A percentile compares a stretch with the other conserved stretches of the same genome.
Conservation (phyloP, 2,113 vertebrate species). For the Pollimyrus isidori region DNA sequence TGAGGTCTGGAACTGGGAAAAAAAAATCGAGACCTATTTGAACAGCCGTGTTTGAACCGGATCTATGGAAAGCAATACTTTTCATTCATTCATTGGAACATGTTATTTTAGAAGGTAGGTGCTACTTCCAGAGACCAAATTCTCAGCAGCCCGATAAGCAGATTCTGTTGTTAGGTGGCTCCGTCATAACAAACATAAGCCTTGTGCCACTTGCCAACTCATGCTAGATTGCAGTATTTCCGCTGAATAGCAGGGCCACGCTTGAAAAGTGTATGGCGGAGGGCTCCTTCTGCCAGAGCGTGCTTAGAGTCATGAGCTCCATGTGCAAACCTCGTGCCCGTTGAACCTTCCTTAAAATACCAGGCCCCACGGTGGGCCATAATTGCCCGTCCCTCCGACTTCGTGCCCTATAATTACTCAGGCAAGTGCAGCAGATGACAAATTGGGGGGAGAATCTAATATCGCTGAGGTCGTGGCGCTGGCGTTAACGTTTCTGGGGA, state of each 20-base stretch:
- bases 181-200: not conserved
- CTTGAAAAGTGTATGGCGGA: not conserved
- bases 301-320: not conserved
- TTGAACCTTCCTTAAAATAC: not conserved
- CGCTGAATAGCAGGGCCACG: not conserved
- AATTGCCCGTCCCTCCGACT: constrained; percentile 1
- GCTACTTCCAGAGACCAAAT: not conserved
- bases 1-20: not conserved
- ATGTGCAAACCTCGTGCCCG: not conserved
- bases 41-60: not conserved
- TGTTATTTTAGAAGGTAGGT: not conserved
- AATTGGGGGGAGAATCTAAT: constrained; percentile 13
- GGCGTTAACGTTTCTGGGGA: not conserved
- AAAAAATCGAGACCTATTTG: not conserved
- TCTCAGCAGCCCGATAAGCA: not conserved
- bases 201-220: not conserved
- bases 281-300: not conserved
- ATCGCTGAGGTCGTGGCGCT: not conserved
- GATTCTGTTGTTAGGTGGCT: not conserved
- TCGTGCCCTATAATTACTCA: constrained; percentile 5
- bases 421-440: constrained; percentile 3
- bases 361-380: constrained; percentile 6
- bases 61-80: not conserved
- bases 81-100: not conserved
- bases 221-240: not conserved